Evolutionary conservation across 2,113 vertebrate species (phyloP).

Genomic region (Atherinomorus stipes): DNA sequence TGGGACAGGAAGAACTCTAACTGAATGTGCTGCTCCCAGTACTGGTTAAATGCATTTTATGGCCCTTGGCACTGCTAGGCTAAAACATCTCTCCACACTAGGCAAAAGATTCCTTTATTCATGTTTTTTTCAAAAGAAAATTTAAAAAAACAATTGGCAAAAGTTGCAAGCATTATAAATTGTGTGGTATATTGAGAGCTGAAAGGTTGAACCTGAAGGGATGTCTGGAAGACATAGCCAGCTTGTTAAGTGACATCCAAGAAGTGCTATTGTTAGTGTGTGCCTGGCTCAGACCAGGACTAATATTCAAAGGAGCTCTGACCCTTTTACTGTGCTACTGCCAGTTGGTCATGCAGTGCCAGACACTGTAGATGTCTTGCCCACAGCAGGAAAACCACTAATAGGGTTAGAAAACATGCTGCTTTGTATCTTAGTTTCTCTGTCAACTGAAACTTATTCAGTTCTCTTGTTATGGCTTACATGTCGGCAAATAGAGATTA

Average conservation of each 20-base stretch:
- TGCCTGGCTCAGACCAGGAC: slow-evolving; percentile 21
- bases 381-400: slow-evolving; percentile 16
- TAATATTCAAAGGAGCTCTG: slow-evolving; percentile 30
- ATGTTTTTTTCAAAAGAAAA: background rate
- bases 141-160: background rate
- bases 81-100: slow-evolving; percentile 14
- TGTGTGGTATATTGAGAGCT: background rate
- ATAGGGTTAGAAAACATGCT: slow-evolving; percentile 17
- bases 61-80: slow-evolving; percentile 30
- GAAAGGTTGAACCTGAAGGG: background rate
- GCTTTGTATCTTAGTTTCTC: slow-evolving; percentile 3
- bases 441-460: background rate
- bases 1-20: too few relatives aligned
- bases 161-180: background rate
- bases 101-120: background rate
- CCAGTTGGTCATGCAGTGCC: slow-evolving; percentile 12
- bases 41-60: slow-evolving; percentile 58
- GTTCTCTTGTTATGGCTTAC: background rate
- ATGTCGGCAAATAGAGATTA: slow-evolving; percentile 2
- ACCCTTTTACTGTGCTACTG: slow-evolving; percentile 7
- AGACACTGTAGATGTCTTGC: slow-evolving; percentile 17
- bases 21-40: too few relatives aligned
- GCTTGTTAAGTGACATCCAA: slow-evolving; percentile 25
- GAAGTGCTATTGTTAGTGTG: background rate
- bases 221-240: background rate